phyloP scores from a whole-genome alignment of 2,797 vertebrate species.

The Hirundo rustica region DNA sequence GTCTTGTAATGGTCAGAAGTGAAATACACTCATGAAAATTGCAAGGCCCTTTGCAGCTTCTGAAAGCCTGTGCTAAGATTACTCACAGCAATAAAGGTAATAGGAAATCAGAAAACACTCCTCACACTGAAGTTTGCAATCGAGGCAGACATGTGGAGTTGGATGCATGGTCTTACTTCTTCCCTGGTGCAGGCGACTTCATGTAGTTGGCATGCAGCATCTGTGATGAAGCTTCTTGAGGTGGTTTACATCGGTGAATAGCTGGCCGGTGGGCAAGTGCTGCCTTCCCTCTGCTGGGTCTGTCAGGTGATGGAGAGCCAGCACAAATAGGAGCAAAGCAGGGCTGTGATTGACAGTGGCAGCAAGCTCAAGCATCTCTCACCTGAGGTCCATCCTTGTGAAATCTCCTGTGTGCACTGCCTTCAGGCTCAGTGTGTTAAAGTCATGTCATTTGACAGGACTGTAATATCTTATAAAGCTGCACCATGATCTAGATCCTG shows the following conservation, averaged over 20 bases:
- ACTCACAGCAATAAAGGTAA: rapidly evolving
- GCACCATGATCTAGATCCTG: background rate
- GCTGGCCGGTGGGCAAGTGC: background rate
- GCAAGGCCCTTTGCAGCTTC: background rate
- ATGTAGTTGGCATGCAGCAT: background rate
- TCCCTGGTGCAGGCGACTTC: background rate
- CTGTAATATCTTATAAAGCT: background rate
- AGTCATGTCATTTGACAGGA: rapidly evolving
- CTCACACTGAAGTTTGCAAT: background rate
- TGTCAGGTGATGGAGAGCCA: background rate
- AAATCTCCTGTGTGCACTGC: background rate
- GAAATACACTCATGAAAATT: background rate
- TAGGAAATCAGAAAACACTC: background rate
- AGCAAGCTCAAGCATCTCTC: background rate
- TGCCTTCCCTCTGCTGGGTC: background rate
- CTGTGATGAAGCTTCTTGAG: background rate
- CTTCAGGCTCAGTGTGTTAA: background rate
- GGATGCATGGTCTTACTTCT: background rate
- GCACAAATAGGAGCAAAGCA: background rate
- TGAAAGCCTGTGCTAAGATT: background rate
- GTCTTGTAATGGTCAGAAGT: background rate
- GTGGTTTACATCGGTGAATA: background rate
- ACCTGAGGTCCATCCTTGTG: background rate
- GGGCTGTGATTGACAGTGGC: background rate
- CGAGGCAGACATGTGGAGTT: background rate